A percentile compares a stretch with the other conserved stretches of the same genome.
Evolutionary conservation across 2,888 invertebrate genomes (phyloP).

Genomic region (Glomeris marginata): DNA sequence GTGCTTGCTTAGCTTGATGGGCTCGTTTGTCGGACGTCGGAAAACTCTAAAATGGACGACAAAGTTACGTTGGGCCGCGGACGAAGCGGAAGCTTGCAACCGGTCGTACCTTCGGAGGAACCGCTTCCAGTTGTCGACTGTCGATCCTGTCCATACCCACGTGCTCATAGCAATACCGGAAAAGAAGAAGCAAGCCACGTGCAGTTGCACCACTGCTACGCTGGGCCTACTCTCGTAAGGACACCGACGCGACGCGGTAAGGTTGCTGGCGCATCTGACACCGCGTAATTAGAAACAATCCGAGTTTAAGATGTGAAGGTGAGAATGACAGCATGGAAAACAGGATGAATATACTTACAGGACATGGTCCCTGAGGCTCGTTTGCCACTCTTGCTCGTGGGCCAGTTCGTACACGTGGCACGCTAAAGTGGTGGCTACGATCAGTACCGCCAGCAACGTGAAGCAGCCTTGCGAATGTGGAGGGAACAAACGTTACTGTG

Average conservation of each 20-base stretch:
- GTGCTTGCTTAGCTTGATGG: constrained; percentile 54
- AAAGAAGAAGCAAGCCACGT: constrained; percentile 65
- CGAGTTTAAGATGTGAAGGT: constrained; percentile 11
- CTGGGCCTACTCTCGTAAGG: constrained; percentile 56
- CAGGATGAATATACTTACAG: constrained; percentile 46
- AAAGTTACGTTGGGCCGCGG: not conserved
- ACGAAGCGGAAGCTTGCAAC: not conserved
- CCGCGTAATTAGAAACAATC: constrained; percentile 16
- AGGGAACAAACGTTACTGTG: constrained; percentile 5
- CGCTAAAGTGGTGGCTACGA: constrained; percentile 61
- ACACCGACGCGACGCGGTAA: constrained; percentile 34
- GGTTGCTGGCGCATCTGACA: constrained; percentile 10
- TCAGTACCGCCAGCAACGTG: constrained; percentile 54
- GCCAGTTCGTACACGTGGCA: constrained; percentile 71
- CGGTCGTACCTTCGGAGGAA: constrained; percentile 56
- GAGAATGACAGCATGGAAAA: not conserved
- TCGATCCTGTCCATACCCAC: constrained; percentile 84
- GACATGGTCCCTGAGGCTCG: constrained; percentile 58
- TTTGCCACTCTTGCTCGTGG: constrained; percentile 56
- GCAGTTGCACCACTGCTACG: constrained; percentile 63
- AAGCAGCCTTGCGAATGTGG: constrained; percentile 38
- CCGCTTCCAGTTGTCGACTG: constrained; percentile 69
- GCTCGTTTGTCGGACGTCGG: constrained; percentile 24
- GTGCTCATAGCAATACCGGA: constrained; percentile 78
- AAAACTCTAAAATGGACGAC: constrained; percentile 20